A percentile compares a stretch with the other conserved stretches of the same genome.
Evolutionary conservation across 2,113 vertebrate species (phyloP).

Genomic region (Gambusia holbrooki): DNA sequence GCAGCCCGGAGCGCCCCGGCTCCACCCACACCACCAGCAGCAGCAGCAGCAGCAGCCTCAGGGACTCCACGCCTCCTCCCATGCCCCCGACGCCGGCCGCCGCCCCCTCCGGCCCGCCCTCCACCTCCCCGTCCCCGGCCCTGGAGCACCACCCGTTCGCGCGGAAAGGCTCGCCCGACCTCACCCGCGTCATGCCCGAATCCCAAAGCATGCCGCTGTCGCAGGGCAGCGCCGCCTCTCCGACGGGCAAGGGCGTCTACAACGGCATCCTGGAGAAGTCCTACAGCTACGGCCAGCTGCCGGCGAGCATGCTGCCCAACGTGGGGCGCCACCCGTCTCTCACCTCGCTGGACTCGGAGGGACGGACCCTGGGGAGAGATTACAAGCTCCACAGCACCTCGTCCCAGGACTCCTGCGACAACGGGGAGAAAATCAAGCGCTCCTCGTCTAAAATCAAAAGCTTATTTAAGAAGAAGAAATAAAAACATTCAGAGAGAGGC

Average conservation of each 20-base stretch:
- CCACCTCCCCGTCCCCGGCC: conserved; percentile 73
- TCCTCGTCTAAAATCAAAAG: conserved; percentile 96
- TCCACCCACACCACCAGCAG: conserved; percentile 63
- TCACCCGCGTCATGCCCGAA: conserved; percentile 84
- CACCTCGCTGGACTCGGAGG: conserved; percentile 86
- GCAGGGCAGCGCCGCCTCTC: conserved; percentile 46
- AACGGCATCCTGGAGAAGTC: conserved; percentile 98
- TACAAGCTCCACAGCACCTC: conserved; percentile 87
- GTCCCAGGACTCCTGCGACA: conserved; percentile 91
- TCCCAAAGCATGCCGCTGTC: conserved; percentile 90
- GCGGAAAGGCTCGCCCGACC: conserved; percentile 88
- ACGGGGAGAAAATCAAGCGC: conserved; percentile 93
- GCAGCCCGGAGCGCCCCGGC: conserved; percentile 66
- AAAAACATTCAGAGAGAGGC: conserved; percentile 43
- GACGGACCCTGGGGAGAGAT: conserved; percentile 82
- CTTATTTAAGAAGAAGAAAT: conserved; percentile 95
- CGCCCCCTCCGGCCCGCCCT: conserved; percentile 81
- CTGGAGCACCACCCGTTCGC: conserved; percentile 78
- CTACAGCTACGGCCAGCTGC: conserved; percentile 94
- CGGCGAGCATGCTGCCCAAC: conserved; percentile 79
- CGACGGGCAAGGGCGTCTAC: conserved; percentile 84
- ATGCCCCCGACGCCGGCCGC: conserved; percentile 69
- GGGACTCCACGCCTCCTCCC: conserved; percentile 79
- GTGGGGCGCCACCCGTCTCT: conserved; percentile 88
- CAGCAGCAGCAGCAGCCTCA: conserved; percentile 69